Evolutionary conservation across 2,797 vertebrate species (phyloP).

Genomic region (Urocyon cinereoargenteus): DNA sequence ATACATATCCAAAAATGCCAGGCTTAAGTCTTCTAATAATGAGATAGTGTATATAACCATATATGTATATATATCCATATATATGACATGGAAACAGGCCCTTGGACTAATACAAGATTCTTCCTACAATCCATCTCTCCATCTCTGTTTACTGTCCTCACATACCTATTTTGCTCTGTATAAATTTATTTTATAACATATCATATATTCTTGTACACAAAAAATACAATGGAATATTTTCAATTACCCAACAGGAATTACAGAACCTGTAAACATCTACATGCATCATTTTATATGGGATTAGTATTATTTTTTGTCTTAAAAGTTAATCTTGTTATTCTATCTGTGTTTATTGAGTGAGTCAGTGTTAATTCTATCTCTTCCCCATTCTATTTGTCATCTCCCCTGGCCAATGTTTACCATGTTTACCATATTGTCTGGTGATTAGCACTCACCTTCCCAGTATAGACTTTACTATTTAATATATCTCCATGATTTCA

Average conservation of each 20-base stretch:
- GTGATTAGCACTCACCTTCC: neutral
- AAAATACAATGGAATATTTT: neutral
- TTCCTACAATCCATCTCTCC: neutral
- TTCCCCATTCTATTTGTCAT: neutral
- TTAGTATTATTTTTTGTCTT: neutral
- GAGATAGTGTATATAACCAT: no score
- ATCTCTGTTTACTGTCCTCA: neutral
- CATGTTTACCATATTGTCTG: neutral
- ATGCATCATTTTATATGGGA: neutral
- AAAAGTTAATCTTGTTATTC: neutral
- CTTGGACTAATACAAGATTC: neutral
- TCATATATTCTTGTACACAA: neutral
- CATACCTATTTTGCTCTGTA: neutral
- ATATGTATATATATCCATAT: neutral
- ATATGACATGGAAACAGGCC: neutral
- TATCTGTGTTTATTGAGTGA: neutral
- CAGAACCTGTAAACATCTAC: neutral
- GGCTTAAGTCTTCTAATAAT: neutral
- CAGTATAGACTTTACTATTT: neutral
- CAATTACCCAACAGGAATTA: neutral
- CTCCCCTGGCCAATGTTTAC: neutral
- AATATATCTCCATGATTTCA: neutral
- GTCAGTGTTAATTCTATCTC: neutral
- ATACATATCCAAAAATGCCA: neutral
- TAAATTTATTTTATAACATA: neutral